A percentile compares a stretch with the other conserved stretches of the same genome.
Evolutionary conservation across 1,140 invertebrate species (phyloP).

Genomic region (Amyelois transitella): DNA sequence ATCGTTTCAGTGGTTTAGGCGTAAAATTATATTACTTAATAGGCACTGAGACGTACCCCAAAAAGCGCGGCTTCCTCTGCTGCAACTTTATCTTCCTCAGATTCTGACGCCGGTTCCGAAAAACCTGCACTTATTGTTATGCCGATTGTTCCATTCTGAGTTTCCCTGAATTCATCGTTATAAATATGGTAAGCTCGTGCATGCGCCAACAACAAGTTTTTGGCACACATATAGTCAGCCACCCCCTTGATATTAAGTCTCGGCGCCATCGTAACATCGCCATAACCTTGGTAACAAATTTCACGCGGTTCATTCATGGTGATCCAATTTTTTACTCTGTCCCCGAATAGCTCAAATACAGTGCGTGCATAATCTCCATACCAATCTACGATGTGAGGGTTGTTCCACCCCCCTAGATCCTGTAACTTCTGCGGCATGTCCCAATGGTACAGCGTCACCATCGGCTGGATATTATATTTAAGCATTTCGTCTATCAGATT

Average conservation of each 20-base stretch:
- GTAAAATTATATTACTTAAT: no score
- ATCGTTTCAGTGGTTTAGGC: no score
- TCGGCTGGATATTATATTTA: slow-evolving; percentile 69
- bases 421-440: slow-evolving; percentile 78
- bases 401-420: slow-evolving; percentile 79
- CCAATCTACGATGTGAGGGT: slow-evolving; percentile 76
- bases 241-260: slow-evolving; percentile 67
- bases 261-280: slow-evolving; percentile 64
- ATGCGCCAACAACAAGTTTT: slow-evolving; percentile 47
- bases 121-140: slow-evolving; percentile 73
- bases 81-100: slow-evolving; percentile 20
- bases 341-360: slow-evolving; percentile 76
- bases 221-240: slow-evolving; percentile 68
- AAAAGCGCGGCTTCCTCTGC: slow-evolving; percentile 68
- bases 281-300: slow-evolving; percentile 77
- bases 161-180: slow-evolving; percentile 39
- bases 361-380: slow-evolving; percentile 78
- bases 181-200: slow-evolving; percentile 77
- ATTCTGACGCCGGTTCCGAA: slow-evolving; percentile 55
- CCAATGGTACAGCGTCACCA: slow-evolving; percentile 80
- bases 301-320: slow-evolving; percentile 82
- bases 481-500: slow-evolving; percentile 77
- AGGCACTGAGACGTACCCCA: slow-evolving; percentile 37
- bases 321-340: slow-evolving; percentile 79
- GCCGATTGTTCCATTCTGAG: slow-evolving; percentile 62